Base-by-base conservation (phyloP, 2,113 vertebrate genomes). In the Antechinus stuartii region DNA sequence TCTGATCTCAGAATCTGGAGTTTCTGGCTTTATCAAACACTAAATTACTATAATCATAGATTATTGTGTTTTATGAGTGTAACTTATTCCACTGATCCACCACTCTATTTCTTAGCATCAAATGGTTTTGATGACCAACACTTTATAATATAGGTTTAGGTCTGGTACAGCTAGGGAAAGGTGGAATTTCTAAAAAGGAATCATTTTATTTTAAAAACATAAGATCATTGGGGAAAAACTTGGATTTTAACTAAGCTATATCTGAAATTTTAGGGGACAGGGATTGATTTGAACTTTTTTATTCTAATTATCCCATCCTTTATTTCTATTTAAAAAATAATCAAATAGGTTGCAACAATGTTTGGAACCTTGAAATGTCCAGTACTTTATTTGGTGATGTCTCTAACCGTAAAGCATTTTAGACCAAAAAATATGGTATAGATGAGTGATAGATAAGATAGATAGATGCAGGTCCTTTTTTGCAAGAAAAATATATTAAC, bases 261-360 rank as follows among this genome's bases (percentile, higher is more conserved):
- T 95, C 94, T 92, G 91, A 93, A 89, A 46, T 27, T 95, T 95
- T 76, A 25, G 84, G 92, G 12, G 4, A 1, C 14, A 56, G 16
- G 6, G 8, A 7, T 54, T 42, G 42, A 47, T 25, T 92, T 52
- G 50, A 5, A 93, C 91, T 35, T 94, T 61, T 11, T 30, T 49
- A 14, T 2, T 27, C 35, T 30, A 23, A 26, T 2, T 91, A 89
- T 93, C 92, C 93, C 9, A 76, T 92, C 50, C 35, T 68, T 95
- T 94, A 49, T 95, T 93, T 10, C 22, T n/a, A 90, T 54, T 92
- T 47, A 2, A 42, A 2, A 76, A 11, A 2, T 10, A 56, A 2
- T 56, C 27, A 49, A 95, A 92, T 89, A 93, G 35, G 90, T 92
- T 91, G 46, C 16, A 22, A 8, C 90, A 49, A 92, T 54, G 50